Percentiles rank a stretch among this genome's conserved stretches.
Evolutionary conservation across 2,888 invertebrate genomes (phyloP).

Genomic region (Cacoxenus indagator): DNA sequence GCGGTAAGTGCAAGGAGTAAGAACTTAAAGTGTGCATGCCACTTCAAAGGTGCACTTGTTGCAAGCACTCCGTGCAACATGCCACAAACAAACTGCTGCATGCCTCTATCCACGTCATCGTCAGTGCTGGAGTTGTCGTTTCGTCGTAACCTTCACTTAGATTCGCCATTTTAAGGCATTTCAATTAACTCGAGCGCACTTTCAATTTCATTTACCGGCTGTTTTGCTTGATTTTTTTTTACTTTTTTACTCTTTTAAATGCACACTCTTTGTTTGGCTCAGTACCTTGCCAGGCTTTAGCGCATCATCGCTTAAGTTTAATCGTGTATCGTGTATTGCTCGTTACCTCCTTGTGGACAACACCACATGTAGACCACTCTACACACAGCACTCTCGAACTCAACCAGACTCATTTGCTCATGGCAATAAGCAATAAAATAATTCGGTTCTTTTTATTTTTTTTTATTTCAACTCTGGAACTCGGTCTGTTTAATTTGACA

Average conservation of each 20-base stretch:
- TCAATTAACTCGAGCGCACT: constrained; percentile 59
- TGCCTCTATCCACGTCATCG: background rate
- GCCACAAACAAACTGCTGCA: constrained; percentile 34
- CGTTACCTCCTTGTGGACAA: constrained; percentile 6
- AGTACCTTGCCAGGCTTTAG: constrained; percentile 33
- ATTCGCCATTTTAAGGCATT: constrained; percentile 56
- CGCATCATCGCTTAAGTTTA: constrained; percentile 40
- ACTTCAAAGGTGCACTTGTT: constrained; percentile 31
- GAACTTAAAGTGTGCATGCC: no score
- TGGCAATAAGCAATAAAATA: constrained; percentile 58
- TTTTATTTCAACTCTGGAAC: constrained; percentile 11
- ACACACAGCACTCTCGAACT: background rate
- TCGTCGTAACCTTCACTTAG: constrained; percentile 13
- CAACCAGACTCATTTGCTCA: constrained; percentile 47
- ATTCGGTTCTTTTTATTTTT: constrained; percentile 40
- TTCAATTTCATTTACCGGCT: constrained; percentile 52
- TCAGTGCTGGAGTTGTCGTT: background rate
- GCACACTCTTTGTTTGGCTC: constrained; percentile 11
- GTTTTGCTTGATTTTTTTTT: constrained; percentile 12
- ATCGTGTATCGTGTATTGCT: constrained; percentile 8
- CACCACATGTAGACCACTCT: constrained; percentile 16
- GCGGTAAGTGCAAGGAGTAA: no score
- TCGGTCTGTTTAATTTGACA: constrained; percentile 6
- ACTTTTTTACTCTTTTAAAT: background rate
- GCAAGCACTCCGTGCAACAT: background rate